Evolutionary conservation across 92 coral and sea anemone genomes (phyloP).

Genomic region (Porites cylindrica): DNA sequence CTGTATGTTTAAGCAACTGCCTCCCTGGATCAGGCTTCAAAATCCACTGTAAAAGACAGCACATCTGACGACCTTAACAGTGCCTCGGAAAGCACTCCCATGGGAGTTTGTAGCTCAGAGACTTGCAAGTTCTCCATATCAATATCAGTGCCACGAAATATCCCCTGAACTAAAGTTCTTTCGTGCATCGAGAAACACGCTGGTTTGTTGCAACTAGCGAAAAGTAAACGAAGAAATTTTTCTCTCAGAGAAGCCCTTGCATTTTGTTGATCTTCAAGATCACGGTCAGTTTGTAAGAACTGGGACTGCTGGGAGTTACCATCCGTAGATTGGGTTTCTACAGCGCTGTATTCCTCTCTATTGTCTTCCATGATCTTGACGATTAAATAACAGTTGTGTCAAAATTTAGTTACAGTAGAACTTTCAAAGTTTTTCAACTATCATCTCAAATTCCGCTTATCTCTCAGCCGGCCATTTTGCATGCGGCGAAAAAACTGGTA

Average conservation of each 20-base stretch:
- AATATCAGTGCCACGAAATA: slow-evolving; percentile 92
- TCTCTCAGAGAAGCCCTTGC: slow-evolving; percentile 79
- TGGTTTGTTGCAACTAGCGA: slow-evolving; percentile 78
- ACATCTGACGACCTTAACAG: slow-evolving; percentile 89
- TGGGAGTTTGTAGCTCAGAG: slow-evolving; percentile 92
- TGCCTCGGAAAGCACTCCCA: slow-evolving; percentile 91
- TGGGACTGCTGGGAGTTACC: not conserved
- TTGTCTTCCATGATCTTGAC: slow-evolving; percentile 13
- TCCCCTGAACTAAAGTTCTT: slow-evolving; percentile 77
- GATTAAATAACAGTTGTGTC: not conserved
- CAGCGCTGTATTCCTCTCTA: not conserved
- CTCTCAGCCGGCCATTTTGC: too few species aligned
- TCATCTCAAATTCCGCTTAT: too few species aligned
- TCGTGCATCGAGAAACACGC: slow-evolving; percentile 85
- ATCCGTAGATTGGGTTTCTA: not conserved
- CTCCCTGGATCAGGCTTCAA: slow-evolving; percentile 2
- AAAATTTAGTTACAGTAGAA: too few species aligned
- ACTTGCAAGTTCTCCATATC: slow-evolving; percentile 83
- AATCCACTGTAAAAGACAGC: slow-evolving; percentile 76
- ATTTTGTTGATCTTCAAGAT: slow-evolving; percentile 51
- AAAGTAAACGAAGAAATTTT: slow-evolving; percentile 82
- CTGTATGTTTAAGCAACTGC: not conserved
- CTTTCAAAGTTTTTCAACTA: too few species aligned
- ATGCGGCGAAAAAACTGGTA: too few species aligned
- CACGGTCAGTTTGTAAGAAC: not conserved